Conservation (phyloP, 2,113 vertebrate genomes). For the Caranx melampygus region DNA sequence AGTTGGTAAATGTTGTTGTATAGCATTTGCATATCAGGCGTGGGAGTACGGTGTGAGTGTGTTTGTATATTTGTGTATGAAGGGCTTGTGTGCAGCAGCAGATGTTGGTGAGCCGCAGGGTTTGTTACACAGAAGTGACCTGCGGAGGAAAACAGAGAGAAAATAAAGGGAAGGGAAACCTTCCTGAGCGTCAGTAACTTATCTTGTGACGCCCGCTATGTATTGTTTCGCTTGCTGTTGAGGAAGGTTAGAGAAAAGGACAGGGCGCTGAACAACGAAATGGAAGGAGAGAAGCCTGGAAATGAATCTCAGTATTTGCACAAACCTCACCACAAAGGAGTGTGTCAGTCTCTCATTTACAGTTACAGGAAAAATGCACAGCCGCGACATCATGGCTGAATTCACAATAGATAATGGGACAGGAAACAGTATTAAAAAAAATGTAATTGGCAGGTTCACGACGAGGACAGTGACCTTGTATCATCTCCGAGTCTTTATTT, state of each 20-base stretch:
- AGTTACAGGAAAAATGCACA: slow-evolving; percentile 8
- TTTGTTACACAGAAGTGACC: slow-evolving; percentile 55
- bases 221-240: slow-evolving; percentile 81
- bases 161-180: slow-evolving; percentile 83
- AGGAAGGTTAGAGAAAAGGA: slow-evolving; percentile 51
- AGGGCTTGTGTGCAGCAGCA: slow-evolving; percentile 12
- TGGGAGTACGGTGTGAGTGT: slow-evolving; percentile 23
- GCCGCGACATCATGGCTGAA: neutral
- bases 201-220: slow-evolving; percentile 79
- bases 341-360: neutral
- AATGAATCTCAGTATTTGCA: neutral
- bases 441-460: neutral
- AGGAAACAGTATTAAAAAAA: slow-evolving; percentile 6
- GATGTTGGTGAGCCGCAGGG: slow-evolving; percentile 19
- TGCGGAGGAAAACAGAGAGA: slow-evolving; percentile 67
- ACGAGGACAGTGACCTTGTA: neutral
- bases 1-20: neutral
- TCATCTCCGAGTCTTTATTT: neutral
- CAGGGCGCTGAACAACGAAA: slow-evolving; percentile 18
- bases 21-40: slow-evolving; percentile 45
- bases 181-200: slow-evolving; percentile 81
- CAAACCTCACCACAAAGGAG: neutral
- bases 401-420: slow-evolving; percentile 3
- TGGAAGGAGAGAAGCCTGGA: neutral
- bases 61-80: slow-evolving; percentile 29